A percentile compares a stretch with the other conserved stretches of the same genome.
Evolutionary conservation across 2,888 invertebrate genomes (phyloP).

Genomic region (Lumbricus terrestris): DNA sequence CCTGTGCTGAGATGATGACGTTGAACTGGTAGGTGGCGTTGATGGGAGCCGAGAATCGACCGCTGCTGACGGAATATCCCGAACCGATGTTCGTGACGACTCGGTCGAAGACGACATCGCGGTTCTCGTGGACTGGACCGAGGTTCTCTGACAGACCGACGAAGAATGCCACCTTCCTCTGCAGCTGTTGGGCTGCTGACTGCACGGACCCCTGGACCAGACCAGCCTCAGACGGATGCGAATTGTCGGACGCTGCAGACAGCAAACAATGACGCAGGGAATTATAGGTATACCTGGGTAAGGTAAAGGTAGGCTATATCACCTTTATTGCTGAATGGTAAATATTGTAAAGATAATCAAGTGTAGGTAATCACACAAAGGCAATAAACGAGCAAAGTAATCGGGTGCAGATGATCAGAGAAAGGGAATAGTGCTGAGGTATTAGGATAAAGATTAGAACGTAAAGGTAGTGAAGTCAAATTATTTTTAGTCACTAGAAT

Average conservation of each 20-base stretch:
- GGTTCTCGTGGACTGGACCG: constrained; percentile 45
- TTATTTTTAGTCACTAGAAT: no score
- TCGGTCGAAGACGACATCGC: constrained; percentile 48
- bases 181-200: constrained; percentile 26
- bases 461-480: no score
- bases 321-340: no score
- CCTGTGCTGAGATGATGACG: constrained; percentile 55
- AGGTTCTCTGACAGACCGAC: constrained; percentile 54
- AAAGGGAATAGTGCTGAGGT: no score
- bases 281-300: background rate
- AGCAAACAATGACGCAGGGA: background rate
- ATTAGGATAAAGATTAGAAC: no score
- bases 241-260: background rate
- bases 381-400: no score
- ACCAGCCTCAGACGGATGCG: background rate
- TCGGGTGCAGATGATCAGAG: no score
- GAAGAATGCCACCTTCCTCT: constrained; percentile 52
- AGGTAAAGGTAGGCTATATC: no score
- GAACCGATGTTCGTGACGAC: constrained; percentile 53
- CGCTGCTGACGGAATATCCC: constrained; percentile 47
- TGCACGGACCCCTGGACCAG: constrained; percentile 42
- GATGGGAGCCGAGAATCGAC: constrained; percentile 52
- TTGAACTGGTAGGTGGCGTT: constrained; percentile 55
- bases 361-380: no score
- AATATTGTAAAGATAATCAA: no score